Evolutionary conservation across 2,113 vertebrate species (phyloP).

Genomic region (Bothrops jararaca): DNA sequence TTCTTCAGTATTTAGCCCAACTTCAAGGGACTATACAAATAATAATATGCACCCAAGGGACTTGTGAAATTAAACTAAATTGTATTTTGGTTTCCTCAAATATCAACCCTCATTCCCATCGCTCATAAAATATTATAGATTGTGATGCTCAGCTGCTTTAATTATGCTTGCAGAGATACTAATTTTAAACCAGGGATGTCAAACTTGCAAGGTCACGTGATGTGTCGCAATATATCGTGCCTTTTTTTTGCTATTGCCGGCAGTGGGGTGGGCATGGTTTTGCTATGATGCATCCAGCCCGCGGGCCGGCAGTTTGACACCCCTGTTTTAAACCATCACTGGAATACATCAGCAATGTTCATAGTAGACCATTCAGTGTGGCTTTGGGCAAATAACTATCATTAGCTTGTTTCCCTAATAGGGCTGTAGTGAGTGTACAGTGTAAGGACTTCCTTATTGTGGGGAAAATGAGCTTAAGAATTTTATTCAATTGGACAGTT

Average conservation of each 20-base stretch:
- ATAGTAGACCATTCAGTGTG: background rate
- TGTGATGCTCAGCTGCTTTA: background rate
- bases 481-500: slow-evolving; percentile 16
- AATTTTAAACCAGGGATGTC: no score
- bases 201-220: no score
- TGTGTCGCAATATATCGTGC: no score
- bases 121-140: background rate
- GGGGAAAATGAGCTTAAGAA: background rate
- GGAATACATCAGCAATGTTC: background rate
- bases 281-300: no score
- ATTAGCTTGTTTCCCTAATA: background rate
- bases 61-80: no score
- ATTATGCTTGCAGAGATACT: background rate
- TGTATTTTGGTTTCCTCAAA: background rate
- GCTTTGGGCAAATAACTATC: background rate
- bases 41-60: background rate
- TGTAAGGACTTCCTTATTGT: background rate
- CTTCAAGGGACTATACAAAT: background rate
- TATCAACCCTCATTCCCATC: background rate
- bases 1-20: background rate
- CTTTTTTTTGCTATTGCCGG: no score
- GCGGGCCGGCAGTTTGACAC: background rate
- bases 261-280: no score
- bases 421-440: background rate
- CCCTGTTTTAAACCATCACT: background rate